Evolutionary conservation across 2,888 invertebrate genomes (phyloP).

Genomic region (Lymantria monacha): DNA sequence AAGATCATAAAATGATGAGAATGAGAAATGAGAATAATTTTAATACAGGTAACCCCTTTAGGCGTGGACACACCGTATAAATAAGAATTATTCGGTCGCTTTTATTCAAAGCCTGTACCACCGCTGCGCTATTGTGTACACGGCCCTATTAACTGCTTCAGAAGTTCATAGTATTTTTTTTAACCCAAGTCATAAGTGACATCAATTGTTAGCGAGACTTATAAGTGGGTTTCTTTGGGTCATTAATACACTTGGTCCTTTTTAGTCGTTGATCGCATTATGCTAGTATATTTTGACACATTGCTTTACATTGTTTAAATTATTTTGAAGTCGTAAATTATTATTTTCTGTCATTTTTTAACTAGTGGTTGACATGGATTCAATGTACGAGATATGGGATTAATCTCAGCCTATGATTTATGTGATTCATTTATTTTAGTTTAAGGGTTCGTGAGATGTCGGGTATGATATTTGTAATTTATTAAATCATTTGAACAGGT

Average conservation of each 20-base stretch:
- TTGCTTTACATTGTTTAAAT: conserved; percentile 68
- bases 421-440: conserved; percentile 40
- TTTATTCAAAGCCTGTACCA: conserved; percentile 56
- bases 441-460: conserved; percentile 7
- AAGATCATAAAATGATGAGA: conserved; percentile 34
- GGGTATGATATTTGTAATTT: not conserved
- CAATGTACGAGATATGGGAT: conserved; percentile 56
- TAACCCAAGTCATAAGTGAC: conserved; percentile 51
- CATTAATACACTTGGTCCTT: conserved; percentile 49
- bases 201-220: conserved; percentile 53
- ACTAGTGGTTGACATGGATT: conserved; percentile 63
- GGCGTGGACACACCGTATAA: conserved; percentile 53
- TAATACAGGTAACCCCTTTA: conserved; percentile 53
- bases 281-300: conserved; percentile 77
- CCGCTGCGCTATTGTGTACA: conserved; percentile 57
- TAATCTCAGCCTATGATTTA: conserved; percentile 68
- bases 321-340: conserved; percentile 68
- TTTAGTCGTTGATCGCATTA: conserved; percentile 58
- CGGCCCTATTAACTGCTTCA: conserved; percentile 74
- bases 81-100: conserved; percentile 64
- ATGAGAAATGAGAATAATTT: conserved; percentile 26
- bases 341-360: conserved; percentile 44
- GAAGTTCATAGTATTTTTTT: conserved; percentile 78
- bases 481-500: conserved; percentile 5
- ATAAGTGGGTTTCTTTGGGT: conserved; percentile 52